Evolutionary conservation across 2,113 vertebrate genomes (phyloP), one percentile per base, ranked within the genome.

Genomic region (Triplophysa rosa): DNA sequence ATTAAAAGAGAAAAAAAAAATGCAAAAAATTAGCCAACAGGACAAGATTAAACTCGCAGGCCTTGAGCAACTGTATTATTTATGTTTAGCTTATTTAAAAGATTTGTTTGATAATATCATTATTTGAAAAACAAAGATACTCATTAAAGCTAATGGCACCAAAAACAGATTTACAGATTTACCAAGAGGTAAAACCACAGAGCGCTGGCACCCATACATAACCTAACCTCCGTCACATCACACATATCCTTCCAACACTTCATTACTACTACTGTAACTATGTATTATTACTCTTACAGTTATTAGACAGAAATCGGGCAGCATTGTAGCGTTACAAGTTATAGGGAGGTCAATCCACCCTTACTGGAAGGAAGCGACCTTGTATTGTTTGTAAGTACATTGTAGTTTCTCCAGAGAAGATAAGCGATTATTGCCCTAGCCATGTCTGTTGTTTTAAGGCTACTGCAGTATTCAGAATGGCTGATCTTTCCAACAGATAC

Each of bases 401-500:
- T 19, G 19, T 33, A n/a, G 49, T 33, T 70, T 70, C 26, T 70
- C 68, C 70, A 73, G 58, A 62, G 71, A 24, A 45, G 58, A 8
- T 6, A 29, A 19, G 59, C 42, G 24, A 62, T 77, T 77, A 77
- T 77, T 77, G 73, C 61, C 73, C 19, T 29, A 29, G 37, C 23
- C 66, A 70, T 26, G 78, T 67, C 77, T 69, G 37, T 37, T 67
- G 64, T 58, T 59, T 75, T 83, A 80, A 83, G 82, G 81, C 79
- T 85, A 75, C 47, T 79, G 40, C 70, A 77, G 59, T 67, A 23
- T 65, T 77, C 47, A 81, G 47, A 67, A 86, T 86, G 84, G 84
- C 84, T 86, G 76, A 83, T 83, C 77, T 67, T 79, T 83, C 84
- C 84, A 79, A 86, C 76, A 86, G 56, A 83, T 79, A 83, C 76